A percentile compares a stretch with the other conserved stretches of the same genome.
phyloP scores from a whole-genome alignment of 1,140 invertebrate species.

The Galleria mellonella region DNA sequence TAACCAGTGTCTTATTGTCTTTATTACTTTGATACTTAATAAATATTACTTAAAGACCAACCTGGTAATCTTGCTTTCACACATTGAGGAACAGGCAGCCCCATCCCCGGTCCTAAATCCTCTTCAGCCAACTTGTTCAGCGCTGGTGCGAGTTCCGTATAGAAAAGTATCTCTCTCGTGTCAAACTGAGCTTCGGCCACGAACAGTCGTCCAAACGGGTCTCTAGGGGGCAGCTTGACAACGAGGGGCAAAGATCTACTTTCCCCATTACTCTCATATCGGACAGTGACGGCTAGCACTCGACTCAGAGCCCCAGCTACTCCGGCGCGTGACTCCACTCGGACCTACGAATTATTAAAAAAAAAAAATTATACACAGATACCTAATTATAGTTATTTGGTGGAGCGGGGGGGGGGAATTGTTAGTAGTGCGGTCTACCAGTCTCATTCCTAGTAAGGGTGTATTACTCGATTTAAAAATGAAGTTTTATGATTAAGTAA shows the following conservation, averaged over 20 bases:
- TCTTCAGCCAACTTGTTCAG: slow-evolving; percentile 64
- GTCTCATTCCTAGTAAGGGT: too few relatives aligned
- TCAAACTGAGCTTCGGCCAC: slow-evolving; percentile 88
- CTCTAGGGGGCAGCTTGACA: slow-evolving; percentile 84
- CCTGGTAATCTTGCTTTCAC: slow-evolving; percentile 55
- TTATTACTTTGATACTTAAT: too few relatives aligned
- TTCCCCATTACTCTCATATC: slow-evolving; percentile 49
- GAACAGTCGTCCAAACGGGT: slow-evolving; percentile 84
- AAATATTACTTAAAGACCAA: too few relatives aligned
- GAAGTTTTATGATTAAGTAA: too few relatives aligned
- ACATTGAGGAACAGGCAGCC: slow-evolving; percentile 67
- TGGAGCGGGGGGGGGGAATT: too few relatives aligned
- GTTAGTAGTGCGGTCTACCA: too few relatives aligned
- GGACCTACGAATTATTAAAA: slow-evolving; percentile 28
- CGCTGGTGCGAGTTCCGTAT: slow-evolving; percentile 79
- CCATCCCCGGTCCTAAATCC: slow-evolving; percentile 56
- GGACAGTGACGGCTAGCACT: slow-evolving; percentile 53
- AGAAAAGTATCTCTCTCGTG: slow-evolving; percentile 87
- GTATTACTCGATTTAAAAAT: too few relatives aligned
- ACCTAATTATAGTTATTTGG: too few relatives aligned
- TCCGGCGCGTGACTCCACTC: slow-evolving; percentile 49
- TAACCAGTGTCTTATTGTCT: too few relatives aligned
- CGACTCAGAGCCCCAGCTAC: slow-evolving; percentile 56
- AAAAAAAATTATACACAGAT: too few relatives aligned
- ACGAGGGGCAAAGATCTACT: slow-evolving; percentile 75